A percentile compares a stretch with the other conserved stretches of the same genome.
Evolutionary conservation across 2,888 invertebrate genomes (phyloP).

Genomic region (Perdita meconis): DNA sequence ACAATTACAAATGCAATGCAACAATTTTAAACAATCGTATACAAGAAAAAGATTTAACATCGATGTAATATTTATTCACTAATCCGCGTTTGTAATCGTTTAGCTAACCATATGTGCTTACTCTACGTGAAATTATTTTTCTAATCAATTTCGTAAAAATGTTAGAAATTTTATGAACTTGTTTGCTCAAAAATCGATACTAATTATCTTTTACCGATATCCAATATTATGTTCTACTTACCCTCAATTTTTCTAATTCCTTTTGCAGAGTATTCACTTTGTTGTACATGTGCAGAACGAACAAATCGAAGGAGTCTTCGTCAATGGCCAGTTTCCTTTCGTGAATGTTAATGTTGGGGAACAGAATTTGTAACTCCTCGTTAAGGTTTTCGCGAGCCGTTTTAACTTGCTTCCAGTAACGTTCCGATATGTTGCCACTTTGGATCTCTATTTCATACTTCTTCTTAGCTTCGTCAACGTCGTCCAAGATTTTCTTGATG

Average conservation of each 20-base stretch:
- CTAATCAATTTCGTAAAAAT: no score
- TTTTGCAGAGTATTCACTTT: constrained; percentile 91
- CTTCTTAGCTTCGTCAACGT: constrained; percentile 87
- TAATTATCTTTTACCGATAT: no score
- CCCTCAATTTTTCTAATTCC: constrained; percentile 90
- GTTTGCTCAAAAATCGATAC: no score
- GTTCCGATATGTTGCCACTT: constrained; percentile 88
- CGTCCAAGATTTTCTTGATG: constrained; percentile 84
- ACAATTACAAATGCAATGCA: no score
- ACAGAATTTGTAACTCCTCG: constrained; percentile 89
- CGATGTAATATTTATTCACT: no score
- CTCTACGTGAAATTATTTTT: no score
- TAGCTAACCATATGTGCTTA: no score
- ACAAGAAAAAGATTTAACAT: no score
- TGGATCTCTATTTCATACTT: constrained; percentile 86
- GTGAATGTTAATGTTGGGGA: constrained; percentile 89
- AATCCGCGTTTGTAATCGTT: no score
- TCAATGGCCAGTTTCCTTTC: constrained; percentile 88
- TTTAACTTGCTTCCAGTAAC: constrained; percentile 93
- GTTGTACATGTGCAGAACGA: constrained; percentile 91
- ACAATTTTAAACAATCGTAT: no score
- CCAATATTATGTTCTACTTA: no score
- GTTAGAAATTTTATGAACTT: no score
- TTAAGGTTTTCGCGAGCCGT: constrained; percentile 87
- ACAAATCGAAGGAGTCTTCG: constrained; percentile 90